Evolutionary conservation across 1,140 invertebrate genomes (phyloP), one percentile per base, ranked within the genome.

Genomic region (Drosophila sp.): DNA sequence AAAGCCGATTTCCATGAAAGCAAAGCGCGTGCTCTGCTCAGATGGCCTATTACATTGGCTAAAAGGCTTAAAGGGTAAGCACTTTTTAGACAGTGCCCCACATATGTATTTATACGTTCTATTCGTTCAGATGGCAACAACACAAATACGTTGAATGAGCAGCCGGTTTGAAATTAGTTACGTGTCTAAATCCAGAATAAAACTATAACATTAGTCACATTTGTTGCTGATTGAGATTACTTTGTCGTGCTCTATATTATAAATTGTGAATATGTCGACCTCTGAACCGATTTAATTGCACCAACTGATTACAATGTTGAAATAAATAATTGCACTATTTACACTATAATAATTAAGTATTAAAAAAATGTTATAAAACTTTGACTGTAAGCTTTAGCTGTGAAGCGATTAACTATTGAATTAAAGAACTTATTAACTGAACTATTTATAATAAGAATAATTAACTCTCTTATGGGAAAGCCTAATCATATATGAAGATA

Each of bases 1-100:
- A 78, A 78, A 78, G 73, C 76, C 73, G 73, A 78, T 78, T 78
- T 67, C 46, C 34, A 69, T 73, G 61, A 56, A 63, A 56, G 46
- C 67, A 13, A 72, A 51, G n/a, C 9, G 29, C 38, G 41, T 16
- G 7, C 46, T 46, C 53, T n/a, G 27, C 48, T 53, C 50, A 36
- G 27, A 36, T 46, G 16, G 46, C 38, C 48, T 45, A 59, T 61
- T 65, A 18, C 40, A 45, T 8, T 41, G 13, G 53, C 32, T 36
- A 66, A 59, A 59, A 43, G 21, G 36, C 36, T 72, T 57, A 50
- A 58, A 65, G 70, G 25, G 21, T 64, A 53, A 70, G 29, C 67
- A 41, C 59, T 64, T 54, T 70, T 34, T n/a, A 45, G 32, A 27
- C 21, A 34, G 25, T 53, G 32, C 8, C 7, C 13, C 45, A 46